These are phyloP conservation scores for Perodicticus potto DNA, from an alignment of 2,797 vertebrate species.

Conservation along the genomic window DNA sequence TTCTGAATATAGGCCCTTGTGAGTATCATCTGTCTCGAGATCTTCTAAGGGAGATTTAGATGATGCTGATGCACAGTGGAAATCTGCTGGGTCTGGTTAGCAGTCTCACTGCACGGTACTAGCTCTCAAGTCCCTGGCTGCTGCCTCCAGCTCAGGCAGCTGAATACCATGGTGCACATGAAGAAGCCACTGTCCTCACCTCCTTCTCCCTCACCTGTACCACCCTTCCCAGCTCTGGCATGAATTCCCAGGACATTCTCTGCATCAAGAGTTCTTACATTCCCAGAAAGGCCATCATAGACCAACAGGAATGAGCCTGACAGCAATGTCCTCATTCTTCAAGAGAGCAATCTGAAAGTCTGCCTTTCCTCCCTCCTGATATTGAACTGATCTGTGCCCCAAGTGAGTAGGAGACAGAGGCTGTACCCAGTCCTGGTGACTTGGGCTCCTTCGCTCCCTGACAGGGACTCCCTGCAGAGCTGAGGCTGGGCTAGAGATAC, in stretches of 20 bases:
- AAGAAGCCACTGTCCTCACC: background rate
- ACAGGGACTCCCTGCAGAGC: conserved; percentile 75
- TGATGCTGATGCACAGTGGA: background rate
- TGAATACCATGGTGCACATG: accelerated
- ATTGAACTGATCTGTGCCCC: conserved; percentile 67
- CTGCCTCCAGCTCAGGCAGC: background rate
- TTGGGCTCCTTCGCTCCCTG: conserved; percentile 74
- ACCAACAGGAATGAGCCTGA: background rate
- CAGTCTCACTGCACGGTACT: no score
- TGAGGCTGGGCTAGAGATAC: conserved; percentile 84
- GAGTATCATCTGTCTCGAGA: background rate
- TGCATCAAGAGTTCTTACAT: background rate
- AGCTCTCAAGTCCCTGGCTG: background rate
- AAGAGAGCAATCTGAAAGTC: conserved; percentile 38
- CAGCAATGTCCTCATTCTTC: conserved; percentile 40
- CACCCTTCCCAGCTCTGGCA: background rate
- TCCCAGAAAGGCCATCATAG: background rate
- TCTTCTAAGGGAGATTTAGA: background rate
- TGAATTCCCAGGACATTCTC: background rate
- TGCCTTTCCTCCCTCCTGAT: conserved; percentile 67
- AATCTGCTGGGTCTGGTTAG: background rate
- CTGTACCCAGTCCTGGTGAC: conserved; percentile 58
- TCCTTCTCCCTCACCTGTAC: background rate
- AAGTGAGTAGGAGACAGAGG: conserved; percentile 60
- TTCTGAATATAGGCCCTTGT: background rate